Percentiles rank a stretch among this genome's conserved stretches.
Evolutionary conservation across 2,113 vertebrate species (phyloP).

Genomic region (Phalacrocorax carbo): DNA sequence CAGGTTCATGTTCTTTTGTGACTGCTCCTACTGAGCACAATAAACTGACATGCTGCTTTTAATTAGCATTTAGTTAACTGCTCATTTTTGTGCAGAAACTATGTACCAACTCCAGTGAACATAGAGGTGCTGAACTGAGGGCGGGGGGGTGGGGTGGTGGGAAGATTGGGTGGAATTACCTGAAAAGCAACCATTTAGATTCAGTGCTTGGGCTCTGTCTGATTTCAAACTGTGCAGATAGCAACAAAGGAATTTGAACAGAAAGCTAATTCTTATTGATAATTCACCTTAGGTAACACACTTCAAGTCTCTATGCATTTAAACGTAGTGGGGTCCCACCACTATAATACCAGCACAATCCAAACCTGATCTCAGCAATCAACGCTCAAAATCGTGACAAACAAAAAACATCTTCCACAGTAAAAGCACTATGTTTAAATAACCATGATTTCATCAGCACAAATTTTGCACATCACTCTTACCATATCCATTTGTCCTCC

Average conservation of each 20-base stretch:
- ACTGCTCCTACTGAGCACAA: constrained; percentile 49
- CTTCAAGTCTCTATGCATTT: neutral
- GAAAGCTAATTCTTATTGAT: neutral
- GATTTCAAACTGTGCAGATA: neutral
- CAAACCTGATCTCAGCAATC: neutral
- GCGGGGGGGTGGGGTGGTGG: neutral
- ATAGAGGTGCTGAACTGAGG: neutral
- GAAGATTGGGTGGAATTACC: neutral
- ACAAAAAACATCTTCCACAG: neutral
- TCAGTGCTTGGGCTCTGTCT: neutral
- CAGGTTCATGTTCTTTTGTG: constrained; percentile 55
- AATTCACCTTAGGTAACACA: neutral
- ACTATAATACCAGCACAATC: neutral
- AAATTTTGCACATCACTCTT: neutral
- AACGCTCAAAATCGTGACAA: neutral
- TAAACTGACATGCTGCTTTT: constrained; percentile 62
- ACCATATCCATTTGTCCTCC: neutral
- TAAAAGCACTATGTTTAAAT: neutral
- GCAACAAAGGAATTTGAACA: neutral
- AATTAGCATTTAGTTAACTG: constrained; percentile 64
- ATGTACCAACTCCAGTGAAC: neutral
- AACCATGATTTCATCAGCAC: neutral
- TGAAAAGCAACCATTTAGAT: neutral
- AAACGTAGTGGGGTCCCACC: rapidly evolving
- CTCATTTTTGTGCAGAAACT: constrained; percentile 35